Conservation (phyloP, 1,140 invertebrate species). For the Nomia melanderi region DNA sequence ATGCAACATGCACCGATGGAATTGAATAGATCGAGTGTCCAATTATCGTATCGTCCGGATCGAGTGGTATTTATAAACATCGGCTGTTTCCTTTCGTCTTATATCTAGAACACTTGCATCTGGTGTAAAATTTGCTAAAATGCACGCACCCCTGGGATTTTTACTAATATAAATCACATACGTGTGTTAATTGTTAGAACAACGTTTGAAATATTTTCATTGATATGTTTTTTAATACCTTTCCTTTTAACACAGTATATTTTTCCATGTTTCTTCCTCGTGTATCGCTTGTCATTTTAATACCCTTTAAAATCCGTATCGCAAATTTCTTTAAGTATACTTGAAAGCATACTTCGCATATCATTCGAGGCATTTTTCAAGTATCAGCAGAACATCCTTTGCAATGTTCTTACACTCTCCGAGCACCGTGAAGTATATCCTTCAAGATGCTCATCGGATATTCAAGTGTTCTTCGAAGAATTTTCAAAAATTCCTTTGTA, state of each 20-base stretch:
- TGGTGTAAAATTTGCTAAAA: background rate
- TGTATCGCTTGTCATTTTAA: background rate
- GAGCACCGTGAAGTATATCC: background rate
- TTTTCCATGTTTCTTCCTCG: too few relatives aligned
- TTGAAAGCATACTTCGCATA: background rate
- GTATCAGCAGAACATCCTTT: background rate
- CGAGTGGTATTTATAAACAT: constrained; percentile 1
- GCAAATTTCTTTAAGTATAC: background rate
- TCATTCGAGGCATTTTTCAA: background rate
- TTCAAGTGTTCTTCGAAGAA: background rate
- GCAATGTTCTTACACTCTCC: background rate
- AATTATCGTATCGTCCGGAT: background rate
- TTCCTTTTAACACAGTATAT: too few relatives aligned
- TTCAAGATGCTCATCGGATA: background rate
- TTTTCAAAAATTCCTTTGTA: background rate
- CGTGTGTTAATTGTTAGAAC: too few relatives aligned
- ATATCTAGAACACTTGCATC: background rate
- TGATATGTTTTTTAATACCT: too few relatives aligned
- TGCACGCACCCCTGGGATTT: too few relatives aligned
- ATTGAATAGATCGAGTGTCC: background rate
- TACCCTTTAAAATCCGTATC: background rate
- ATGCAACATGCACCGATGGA: background rate
- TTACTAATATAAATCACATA: too few relatives aligned
- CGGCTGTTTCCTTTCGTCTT: background rate
- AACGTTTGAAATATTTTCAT: too few relatives aligned